Conservation (phyloP, 1,140 invertebrate species). For the Camponotus floridanus region DNA sequence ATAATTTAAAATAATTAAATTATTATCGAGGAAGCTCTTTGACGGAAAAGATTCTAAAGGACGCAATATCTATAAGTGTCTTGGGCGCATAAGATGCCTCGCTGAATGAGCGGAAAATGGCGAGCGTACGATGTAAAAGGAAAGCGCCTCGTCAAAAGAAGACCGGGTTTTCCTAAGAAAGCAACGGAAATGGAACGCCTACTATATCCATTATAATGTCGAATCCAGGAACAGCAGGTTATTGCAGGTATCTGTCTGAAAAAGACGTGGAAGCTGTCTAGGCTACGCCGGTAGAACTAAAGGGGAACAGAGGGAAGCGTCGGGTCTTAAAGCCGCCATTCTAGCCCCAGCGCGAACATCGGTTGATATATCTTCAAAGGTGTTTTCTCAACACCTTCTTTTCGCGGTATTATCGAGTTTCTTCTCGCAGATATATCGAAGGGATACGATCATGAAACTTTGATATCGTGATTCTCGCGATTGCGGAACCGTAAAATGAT, state of each 20-base stretch:
- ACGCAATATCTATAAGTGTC: neutral
- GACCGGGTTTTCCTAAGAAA: constrained; percentile 51
- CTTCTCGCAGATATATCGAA: neutral
- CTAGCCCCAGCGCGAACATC: neutral
- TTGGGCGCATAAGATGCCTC: neutral
- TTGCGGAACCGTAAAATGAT: neutral
- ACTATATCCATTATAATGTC: constrained; percentile 63
- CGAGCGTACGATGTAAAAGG: constrained; percentile 6
- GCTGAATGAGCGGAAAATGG: constrained; percentile 28
- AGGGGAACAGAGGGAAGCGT: constrained; percentile 38
- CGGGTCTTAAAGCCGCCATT: constrained; percentile 52
- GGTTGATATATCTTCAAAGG: constrained; percentile 24
- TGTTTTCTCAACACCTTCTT: constrained; percentile 41
- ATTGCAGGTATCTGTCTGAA: constrained; percentile 59
- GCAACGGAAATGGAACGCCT: constrained; percentile 66
- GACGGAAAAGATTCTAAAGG: neutral
- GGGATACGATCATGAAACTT: neutral
- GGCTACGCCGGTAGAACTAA: constrained; percentile 48
- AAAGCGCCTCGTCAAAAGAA: constrained; percentile 31
- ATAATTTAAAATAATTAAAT: neutral
- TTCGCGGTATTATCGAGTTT: constrained; percentile 39
- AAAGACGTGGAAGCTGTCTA: constrained; percentile 37
- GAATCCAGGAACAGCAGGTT: constrained; percentile 66
- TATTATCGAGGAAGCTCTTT: neutral
- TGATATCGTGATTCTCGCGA: constrained; percentile 12